Conservation (phyloP, 2,888 invertebrate species). For the Standfussiana lucernea region DNA sequence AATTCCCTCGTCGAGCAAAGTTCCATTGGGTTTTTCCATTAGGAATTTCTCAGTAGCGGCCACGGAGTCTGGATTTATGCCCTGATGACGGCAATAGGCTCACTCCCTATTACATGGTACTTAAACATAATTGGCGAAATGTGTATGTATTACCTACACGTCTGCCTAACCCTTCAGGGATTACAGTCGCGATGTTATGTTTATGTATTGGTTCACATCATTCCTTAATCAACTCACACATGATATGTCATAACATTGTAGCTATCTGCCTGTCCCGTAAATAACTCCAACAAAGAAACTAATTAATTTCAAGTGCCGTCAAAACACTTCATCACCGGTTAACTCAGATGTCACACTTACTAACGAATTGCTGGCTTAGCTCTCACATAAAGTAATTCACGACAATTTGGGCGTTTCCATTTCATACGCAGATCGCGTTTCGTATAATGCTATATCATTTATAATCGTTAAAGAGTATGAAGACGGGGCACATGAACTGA, state of each 20-base stretch:
- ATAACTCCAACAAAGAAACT: constrained; percentile 61
- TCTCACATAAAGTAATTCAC: constrained; percentile 59
- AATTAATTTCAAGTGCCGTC: constrained; percentile 69
- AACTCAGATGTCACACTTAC: constrained; percentile 60
- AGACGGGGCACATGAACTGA: constrained; percentile 10
- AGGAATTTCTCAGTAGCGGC: too few species aligned
- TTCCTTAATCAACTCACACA: constrained; percentile 18
- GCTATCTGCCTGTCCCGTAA: constrained; percentile 35
- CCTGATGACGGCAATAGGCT: too few species aligned
- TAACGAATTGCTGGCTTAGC: constrained; percentile 61
- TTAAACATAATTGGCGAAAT: too few species aligned
- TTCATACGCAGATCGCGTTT: constrained; percentile 48
- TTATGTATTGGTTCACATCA: neutral
- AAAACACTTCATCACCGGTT: constrained; percentile 67
- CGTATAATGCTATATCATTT: constrained; percentile 51
- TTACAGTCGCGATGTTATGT: too few species aligned
- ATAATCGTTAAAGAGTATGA: constrained; percentile 41
- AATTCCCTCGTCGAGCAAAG: too few species aligned
- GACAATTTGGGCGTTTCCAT: constrained; percentile 64
- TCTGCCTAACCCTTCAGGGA: too few species aligned
- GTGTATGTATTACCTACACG: too few species aligned
- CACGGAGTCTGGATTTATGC: too few species aligned
- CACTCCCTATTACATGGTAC: too few species aligned
- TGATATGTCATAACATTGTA: constrained; percentile 22
- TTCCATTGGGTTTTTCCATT: too few species aligned